A percentile compares a stretch with the other conserved stretches of the same genome.
Evolutionary conservation across 2,113 vertebrate genomes (phyloP).

Genomic region (Dryoscopus gambensis): DNA sequence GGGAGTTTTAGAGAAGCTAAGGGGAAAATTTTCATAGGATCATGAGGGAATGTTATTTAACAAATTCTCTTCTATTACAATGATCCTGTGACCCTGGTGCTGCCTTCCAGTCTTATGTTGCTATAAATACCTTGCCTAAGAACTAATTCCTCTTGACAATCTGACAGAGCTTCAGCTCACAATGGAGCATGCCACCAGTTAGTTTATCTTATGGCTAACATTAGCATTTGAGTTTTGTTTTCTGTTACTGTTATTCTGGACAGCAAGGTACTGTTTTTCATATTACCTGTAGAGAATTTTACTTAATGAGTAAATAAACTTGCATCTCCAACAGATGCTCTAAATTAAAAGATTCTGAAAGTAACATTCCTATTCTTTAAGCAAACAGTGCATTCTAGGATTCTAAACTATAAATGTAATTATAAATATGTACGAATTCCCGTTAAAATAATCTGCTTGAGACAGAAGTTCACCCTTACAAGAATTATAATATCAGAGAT

Average conservation of each 20-base stretch:
- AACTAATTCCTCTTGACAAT: slow-evolving; percentile 49
- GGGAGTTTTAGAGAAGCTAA: background rate
- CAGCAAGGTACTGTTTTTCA: background rate
- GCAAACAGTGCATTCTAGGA: background rate
- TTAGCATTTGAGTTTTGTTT: slow-evolving; percentile 13
- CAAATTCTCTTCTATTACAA: slow-evolving; percentile 24
- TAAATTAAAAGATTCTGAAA: background rate
- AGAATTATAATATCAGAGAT: background rate
- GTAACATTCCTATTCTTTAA: background rate
- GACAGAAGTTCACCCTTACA: background rate
- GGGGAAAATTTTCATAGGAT: background rate
- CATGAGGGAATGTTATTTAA: background rate
- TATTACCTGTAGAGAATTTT: background rate
- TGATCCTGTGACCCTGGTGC: slow-evolving; percentile 18
- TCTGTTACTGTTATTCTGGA: background rate
- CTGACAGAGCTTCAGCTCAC: background rate
- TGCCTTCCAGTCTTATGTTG: slow-evolving; percentile 47
- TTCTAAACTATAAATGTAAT: background rate
- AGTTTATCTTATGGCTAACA: slow-evolving; percentile 7
- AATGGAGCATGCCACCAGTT: background rate
- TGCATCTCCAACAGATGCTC: background rate
- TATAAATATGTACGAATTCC: background rate
- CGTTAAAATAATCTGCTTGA: background rate
- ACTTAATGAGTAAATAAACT: background rate
- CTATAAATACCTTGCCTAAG: slow-evolving; percentile 56